phyloP scores from a whole-genome alignment of 1,140 invertebrate genomes.

The Apis mellifera region Amel_HAv3.1 CM009940.2:2520001-2520500 shows the following conservation, averaged over 20 bases:
- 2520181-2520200: slow-evolving; percentile 44
- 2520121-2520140: background rate
- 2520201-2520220: slow-evolving; percentile 31
- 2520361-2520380: too few species aligned
- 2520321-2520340: background rate
- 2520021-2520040: background rate
- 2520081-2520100: slow-evolving; percentile 10
- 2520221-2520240: slow-evolving; percentile 40
- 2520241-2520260: slow-evolving; percentile 52
- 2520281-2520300: slow-evolving; percentile 5
- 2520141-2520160: slow-evolving; percentile 28
- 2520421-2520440: too few species aligned
- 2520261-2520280: background rate
- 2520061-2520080: background rate
- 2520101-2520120: slow-evolving; percentile 43
- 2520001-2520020: slow-evolving; percentile 9
- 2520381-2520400: too few species aligned
- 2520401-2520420: too few species aligned
- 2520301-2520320: background rate
- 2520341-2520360: background rate
- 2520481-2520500: too few species aligned
- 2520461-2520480: too few species aligned
- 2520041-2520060: slow-evolving; percentile 19
- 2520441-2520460: too few species aligned
- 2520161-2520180: slow-evolving; percentile 34